Evolutionary conservation across 1,140 invertebrate genomes (phyloP), one percentile per base, ranked within the genome.

Genomic region (Meteorus sp.): DNA sequence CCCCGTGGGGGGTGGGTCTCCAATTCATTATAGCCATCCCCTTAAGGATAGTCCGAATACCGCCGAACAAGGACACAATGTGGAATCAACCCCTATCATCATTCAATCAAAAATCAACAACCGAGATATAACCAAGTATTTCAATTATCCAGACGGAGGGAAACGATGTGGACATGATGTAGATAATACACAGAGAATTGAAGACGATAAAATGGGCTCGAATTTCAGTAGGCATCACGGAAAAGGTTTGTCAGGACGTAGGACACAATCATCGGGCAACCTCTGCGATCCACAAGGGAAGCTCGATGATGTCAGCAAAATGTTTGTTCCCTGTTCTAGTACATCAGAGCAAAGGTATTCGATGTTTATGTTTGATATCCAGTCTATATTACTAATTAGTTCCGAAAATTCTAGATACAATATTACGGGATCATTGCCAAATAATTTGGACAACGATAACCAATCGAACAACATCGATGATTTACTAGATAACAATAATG

Each of bases 191-290:
- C 22, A 22, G 55, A 58, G 52, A 56, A 48, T 37, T 23, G 39
- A 25, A 7, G 60, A 47, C 31, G 44, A 56, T 17, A 8, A 72
- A 57, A 89, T 89, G 88, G 88, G 88, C 62, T 88, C 88, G 22
- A 89, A 89, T 77, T 81, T 89, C 56, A 89, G 87, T 74, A 83
- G 88, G 31, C 86, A 88, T 70, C 87, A 83, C 60, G 82, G 83
- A 56, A 89, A 89, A 74, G 87, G 84, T 59, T 77, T 85, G 66
- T 80, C 84, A 13, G 87, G 87, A 31, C 82, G 89, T 8, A 80
- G 88, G 45, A 87, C 88, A 2, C 85, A 88, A 57, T 89, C 88
- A 25, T 87, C 85, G 59, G 88, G 88, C 1, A 80, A 82, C 54
- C 65, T 83, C 20, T 81, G 79, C 67, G 76, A 81, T 8, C 68